phyloP scores from a whole-genome alignment of 1,140 invertebrate species.

The Trigoniulus corallinus region DNA sequence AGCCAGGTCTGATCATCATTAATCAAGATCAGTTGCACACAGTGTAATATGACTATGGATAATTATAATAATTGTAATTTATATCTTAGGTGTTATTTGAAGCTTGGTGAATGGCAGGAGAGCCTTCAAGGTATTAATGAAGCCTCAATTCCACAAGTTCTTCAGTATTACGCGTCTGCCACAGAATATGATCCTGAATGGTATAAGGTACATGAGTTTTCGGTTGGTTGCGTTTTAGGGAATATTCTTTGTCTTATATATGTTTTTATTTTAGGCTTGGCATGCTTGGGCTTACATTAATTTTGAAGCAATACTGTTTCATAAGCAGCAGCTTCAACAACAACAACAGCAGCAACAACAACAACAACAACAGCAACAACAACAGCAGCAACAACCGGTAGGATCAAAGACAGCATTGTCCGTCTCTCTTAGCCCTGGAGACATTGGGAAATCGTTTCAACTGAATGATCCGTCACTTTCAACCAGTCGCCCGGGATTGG shows the following conservation, averaged over 20 bases:
- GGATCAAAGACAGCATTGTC: too few species aligned
- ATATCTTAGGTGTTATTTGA: slow-evolving; percentile 52
- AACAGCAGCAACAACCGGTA: neutral
- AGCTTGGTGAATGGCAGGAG: slow-evolving; percentile 81
- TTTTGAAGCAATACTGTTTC: slow-evolving; percentile 86
- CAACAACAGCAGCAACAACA: neutral
- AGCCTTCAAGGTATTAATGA: slow-evolving; percentile 60
- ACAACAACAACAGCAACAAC: slow-evolving; percentile 5
- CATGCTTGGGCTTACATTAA: slow-evolving; percentile 96
- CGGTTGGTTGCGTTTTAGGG: slow-evolving; percentile 1
- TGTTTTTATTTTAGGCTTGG: slow-evolving; percentile 84
- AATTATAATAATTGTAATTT: slow-evolving; percentile 10
- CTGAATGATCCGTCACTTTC: too few species aligned
- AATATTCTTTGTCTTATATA: slow-evolving; percentile 7
- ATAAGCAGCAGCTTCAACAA: slow-evolving; percentile 44
- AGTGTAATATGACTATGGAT: neutral
- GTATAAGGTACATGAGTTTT: slow-evolving; percentile 30
- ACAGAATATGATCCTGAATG: slow-evolving; percentile 64
- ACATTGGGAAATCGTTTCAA: neutral
- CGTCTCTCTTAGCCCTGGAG: neutral
- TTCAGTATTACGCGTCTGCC: slow-evolving; percentile 68
- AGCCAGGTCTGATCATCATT: slow-evolving; percentile 34
- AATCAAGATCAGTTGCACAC: neutral
- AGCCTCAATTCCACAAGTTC: slow-evolving; percentile 56
- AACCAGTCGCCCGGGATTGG: too few species aligned